Conservation (phyloP, 2,888 invertebrate genomes). For the Pelosia muscerda region DNA sequence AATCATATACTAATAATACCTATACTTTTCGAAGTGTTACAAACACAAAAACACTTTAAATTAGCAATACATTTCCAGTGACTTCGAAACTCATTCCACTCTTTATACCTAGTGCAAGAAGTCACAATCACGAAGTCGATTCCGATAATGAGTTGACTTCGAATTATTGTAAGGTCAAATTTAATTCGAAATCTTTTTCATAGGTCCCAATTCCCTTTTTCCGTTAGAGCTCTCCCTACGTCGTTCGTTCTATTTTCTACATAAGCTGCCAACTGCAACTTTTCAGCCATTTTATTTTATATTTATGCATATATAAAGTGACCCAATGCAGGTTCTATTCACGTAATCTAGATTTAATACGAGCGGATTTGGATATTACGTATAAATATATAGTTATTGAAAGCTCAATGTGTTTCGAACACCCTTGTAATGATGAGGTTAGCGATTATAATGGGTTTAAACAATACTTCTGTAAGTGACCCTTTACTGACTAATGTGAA, state of each 20-base stretch:
- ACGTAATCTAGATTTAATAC: constrained; percentile 46
- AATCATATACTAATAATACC: constrained; percentile 57
- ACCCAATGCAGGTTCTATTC: constrained; percentile 32
- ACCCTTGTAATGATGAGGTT: constrained; percentile 78
- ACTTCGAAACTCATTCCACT: constrained; percentile 55
- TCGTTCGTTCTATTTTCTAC: constrained; percentile 33
- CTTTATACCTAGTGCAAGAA: constrained; percentile 45
- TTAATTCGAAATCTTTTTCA: constrained; percentile 60
- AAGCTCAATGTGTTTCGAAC: constrained; percentile 83
- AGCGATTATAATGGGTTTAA: constrained; percentile 45
- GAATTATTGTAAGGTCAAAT: constrained; percentile 37
- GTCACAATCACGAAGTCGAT: constrained; percentile 13
- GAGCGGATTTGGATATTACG: constrained; percentile 58
- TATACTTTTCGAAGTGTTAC: constrained; percentile 70
- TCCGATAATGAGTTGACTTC: constrained; percentile 22
- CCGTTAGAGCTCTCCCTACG: constrained; percentile 42
- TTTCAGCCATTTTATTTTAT: constrained; percentile 53
- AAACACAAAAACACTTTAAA: constrained; percentile 71
- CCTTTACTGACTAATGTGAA: constrained; percentile 23
- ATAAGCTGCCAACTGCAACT: constrained; percentile 45
- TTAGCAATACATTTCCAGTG: constrained; percentile 44
- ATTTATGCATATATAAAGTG: constrained; percentile 11
- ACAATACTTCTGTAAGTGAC: constrained; percentile 31
- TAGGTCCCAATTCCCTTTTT: constrained; percentile 74
- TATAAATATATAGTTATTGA: constrained; percentile 74